phyloP scores from a whole-genome alignment of 1,140 invertebrate species.

The Araneus ventricosus region DNA sequence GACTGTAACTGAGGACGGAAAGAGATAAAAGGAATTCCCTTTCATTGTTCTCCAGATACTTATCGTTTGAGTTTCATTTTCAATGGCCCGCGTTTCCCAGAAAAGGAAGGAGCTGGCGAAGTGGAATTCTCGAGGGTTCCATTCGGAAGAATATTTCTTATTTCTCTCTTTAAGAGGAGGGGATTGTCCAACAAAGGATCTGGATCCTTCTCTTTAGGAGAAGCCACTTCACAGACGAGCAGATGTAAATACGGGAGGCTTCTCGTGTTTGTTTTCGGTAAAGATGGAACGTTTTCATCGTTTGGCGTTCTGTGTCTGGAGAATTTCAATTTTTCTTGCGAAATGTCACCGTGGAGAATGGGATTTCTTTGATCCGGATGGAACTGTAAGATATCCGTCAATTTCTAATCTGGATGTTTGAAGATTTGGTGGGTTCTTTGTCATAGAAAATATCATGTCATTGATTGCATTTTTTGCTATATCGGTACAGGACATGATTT shows the following conservation, averaged over 20 bases:
- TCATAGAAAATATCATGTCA: too few species aligned
- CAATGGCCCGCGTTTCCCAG: neutral
- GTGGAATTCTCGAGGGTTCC: neutral
- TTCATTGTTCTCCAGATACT: neutral
- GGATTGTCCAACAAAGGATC: neutral
- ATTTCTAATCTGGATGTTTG: too few species aligned
- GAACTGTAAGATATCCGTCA: too few species aligned
- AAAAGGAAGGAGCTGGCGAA: neutral
- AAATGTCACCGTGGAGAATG: neutral
- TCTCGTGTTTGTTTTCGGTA: neutral
- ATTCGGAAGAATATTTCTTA: neutral
- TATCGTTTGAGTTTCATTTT: neutral
- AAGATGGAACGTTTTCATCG: neutral
- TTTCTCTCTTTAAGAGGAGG: neutral
- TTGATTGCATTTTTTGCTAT: too few species aligned
- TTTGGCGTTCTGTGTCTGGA: neutral
- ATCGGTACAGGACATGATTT: too few species aligned
- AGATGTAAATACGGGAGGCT: neutral
- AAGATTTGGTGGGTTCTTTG: too few species aligned
- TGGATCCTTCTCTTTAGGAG: neutral
- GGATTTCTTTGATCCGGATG: too few species aligned
- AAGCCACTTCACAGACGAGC: neutral
- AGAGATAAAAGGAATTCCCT: neutral
- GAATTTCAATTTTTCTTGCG: neutral
- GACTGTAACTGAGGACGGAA: neutral